Conservation (phyloP, 1,140 invertebrate genomes). For the Nebria ingens region DNA sequence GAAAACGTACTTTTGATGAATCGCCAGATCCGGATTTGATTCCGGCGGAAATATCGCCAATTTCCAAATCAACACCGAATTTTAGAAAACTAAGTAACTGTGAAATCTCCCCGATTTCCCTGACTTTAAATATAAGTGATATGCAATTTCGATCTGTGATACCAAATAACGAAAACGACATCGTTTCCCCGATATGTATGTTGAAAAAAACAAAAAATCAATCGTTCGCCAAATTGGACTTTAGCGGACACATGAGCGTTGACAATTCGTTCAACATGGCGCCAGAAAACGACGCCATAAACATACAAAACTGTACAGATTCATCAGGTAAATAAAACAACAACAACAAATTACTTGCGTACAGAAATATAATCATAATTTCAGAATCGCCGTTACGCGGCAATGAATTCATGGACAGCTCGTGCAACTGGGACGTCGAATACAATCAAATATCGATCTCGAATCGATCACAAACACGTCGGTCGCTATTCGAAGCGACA, state of each 20-base stretch:
- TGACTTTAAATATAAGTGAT: not conserved
- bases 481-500: not conserved
- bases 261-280: not conserved
- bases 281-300: not conserved
- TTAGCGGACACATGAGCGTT: not conserved
- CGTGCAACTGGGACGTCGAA: conserved; percentile 30
- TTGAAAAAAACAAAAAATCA: not conserved
- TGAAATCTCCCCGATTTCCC: not conserved
- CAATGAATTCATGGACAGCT: not conserved
- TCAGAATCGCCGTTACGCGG: not conserved
- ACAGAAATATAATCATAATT: not conserved
- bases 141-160: not conserved
- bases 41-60: not conserved
- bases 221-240: not conserved
- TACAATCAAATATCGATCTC: conserved; percentile 26
- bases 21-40: not conserved
- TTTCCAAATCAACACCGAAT: not conserved
- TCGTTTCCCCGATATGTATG: not conserved
- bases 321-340: not conserved
- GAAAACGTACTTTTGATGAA: not conserved
- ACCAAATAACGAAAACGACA: not conserved
- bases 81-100: not conserved
- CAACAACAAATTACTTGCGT: not conserved
- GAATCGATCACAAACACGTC: conserved; percentile 14
- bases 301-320: not conserved